Base-by-base conservation (phyloP, 1,140 invertebrate genomes). In the Caerostris extrusa region DNA sequence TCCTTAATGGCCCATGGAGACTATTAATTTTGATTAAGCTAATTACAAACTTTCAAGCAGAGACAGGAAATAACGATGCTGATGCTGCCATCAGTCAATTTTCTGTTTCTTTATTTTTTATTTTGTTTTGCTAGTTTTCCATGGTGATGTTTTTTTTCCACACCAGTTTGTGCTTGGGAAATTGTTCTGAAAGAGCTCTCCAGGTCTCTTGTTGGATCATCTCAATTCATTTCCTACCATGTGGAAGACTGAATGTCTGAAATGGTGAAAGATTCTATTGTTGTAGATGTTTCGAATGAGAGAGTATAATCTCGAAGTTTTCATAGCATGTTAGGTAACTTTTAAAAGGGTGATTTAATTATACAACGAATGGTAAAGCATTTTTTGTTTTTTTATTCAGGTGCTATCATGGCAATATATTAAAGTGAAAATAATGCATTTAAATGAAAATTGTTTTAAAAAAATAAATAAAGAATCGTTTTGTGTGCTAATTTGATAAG, bases 1-100 rank as follows among this genome's bases (percentile, higher is more conserved):
- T 17, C 14, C 17, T 58, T 85, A 85, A 57, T 85, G 55, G n/a
- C 55, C 71, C 55, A 5, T 19, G 50, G 14, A 34, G 55, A 85
- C 82, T 85, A 85, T 85, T 85, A 85, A 85, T 85, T 85, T 85
- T 85, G 82, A 85, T 85, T 85, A n/a, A 85, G 82, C 82, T 85
- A 85, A 85, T 85, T 85, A 85, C 55, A 85, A 85, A 85, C 82
- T 57, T 85, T 85, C 55, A 56, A 85, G 82, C 5, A 17, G 14
- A 50, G 82, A 56, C 57, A 85, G 82, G 57, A 85, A 85, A 85
- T 85, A 85, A 85, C 57, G 82, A 85, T 85, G 82, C 57, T 57
- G 82, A 85, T 85, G 55, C 55, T 85, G 57, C 3, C 14, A 55
- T 85, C 57, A 34, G 34, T 34, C 34, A 0, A 34, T 1, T 34